Evolutionary conservation across 1,140 invertebrate species (phyloP), one percentile per base, ranked within the genome.

Genomic region (Drosophila rufa): DNA sequence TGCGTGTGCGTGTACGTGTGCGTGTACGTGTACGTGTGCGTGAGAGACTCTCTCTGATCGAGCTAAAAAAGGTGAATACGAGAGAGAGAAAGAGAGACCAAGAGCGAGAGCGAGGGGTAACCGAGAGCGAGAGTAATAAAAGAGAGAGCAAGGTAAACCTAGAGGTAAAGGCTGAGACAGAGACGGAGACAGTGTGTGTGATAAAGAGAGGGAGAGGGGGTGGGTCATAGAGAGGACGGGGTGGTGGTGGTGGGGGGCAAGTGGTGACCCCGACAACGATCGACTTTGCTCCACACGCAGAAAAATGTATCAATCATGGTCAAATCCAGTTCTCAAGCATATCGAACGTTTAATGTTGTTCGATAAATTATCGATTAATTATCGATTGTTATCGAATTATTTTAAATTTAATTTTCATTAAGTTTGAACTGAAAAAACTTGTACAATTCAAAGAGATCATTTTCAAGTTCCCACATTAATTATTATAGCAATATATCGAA

Each of bases 221-320:
- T 4, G 33, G 12, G 22, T 38, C 62, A n/a, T 30, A 36, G 38
- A 56, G 33, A 42, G 40, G 40, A 30, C 22, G 25, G 17, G 30
- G 36, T 22, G 15, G 17, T 22, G 55, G 38, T 15, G 53, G 61
- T 22, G 38, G 51, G 50, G 69, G 67, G 30, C 50, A 73, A 36
- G 69, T 59, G 69, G 67, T 73, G 69, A 73, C 38, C 69, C 69
- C 69, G 69, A 73, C 69, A 73, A 73, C 69, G 69, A 73, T 73
- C 69, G 53, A 73, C 69, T 71, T 73, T 38, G 4, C 25, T 58
- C 65, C 38, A 53, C 47, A 67, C 47, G 46, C 38, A 53, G 19
- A 45, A 43, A 36, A 27, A 25, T 14, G 53, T 22, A 56, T 40
- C 19, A 56, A 56, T 56, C 53, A n/a, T 22, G 53, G 36, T 55